These are phyloP conservation scores for Phenacoccus solenopsis DNA, from an alignment of 1,140 invertebrate species.

Conservation along the genomic window DNA sequence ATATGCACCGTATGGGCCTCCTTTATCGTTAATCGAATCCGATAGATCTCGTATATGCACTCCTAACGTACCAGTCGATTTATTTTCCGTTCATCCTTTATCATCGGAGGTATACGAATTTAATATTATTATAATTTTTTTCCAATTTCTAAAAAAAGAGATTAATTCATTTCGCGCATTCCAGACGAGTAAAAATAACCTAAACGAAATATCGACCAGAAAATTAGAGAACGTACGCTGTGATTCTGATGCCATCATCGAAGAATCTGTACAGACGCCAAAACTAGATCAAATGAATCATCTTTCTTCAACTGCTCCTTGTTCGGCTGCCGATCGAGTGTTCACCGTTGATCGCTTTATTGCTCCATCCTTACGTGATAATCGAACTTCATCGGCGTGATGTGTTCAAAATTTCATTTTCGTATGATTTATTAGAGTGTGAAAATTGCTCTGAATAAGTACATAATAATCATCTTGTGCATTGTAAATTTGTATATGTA, in stretches of 20 bases:
- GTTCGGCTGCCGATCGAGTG: not conserved
- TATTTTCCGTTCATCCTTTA: constrained; percentile 31
- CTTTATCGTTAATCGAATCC: constrained; percentile 16
- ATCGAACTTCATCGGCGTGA: not conserved
- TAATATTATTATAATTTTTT: not conserved
- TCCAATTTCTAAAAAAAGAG: not conserved
- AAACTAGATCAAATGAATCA: not conserved
- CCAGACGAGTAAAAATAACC: not conserved
- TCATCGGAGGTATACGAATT: constrained; percentile 27
- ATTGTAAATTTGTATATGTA: too few species aligned
- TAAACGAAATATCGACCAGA: not conserved
- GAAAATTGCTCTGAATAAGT: not conserved
- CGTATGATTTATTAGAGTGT: too few species aligned
- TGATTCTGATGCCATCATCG: not conserved
- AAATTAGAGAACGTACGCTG: too few species aligned
- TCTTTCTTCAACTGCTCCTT: not conserved
- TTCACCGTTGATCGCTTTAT: not conserved
- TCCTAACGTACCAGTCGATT: constrained; percentile 34
- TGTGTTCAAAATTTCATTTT: not conserved
- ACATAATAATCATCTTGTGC: too few species aligned
- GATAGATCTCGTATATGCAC: constrained; percentile 26
- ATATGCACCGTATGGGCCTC: constrained; percentile 40
- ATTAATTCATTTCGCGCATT: not conserved
- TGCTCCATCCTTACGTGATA: constrained; percentile 4
- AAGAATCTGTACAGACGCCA: not conserved